Evolutionary conservation across 2,888 invertebrate genomes (phyloP).

Genomic region (Macropis europaea): DNA sequence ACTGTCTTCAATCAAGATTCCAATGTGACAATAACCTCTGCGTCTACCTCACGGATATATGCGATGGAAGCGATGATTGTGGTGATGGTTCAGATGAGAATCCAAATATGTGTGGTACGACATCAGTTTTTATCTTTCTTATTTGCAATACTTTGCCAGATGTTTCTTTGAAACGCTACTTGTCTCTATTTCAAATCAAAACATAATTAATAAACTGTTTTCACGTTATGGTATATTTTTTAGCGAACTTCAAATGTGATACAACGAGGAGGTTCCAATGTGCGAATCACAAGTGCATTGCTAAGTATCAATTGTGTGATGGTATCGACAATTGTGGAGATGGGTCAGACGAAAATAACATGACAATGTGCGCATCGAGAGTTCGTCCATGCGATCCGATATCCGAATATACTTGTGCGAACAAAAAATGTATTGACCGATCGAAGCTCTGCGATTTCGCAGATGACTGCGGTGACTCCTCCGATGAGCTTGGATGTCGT

Average conservation of each 20-base stretch:
- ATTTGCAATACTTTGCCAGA: too few relatives aligned
- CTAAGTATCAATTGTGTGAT: slow-evolving; percentile 93
- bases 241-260: slow-evolving; percentile 91
- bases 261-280: slow-evolving; percentile 93
- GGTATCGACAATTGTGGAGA: slow-evolving; percentile 96
- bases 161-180: too few relatives aligned
- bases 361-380: slow-evolving; percentile 91
- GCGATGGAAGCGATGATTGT: slow-evolving; percentile 96
- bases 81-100: slow-evolving; percentile 95
- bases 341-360: slow-evolving; percentile 97
- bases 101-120: slow-evolving; percentile 83
- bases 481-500: slow-evolving; percentile 95
- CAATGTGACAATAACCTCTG: slow-evolving; percentile 96
- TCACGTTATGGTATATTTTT: not conserved
- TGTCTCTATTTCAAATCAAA: too few relatives aligned
- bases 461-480: slow-evolving; percentile 94
- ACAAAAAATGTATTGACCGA: slow-evolving; percentile 90
- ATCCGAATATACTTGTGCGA: slow-evolving; percentile 93
- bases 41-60: slow-evolving; percentile 92
- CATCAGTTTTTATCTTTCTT: too few relatives aligned
- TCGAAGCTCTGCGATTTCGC: slow-evolving; percentile 92
- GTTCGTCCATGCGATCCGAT: slow-evolving; percentile 88
- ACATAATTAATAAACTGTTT: too few relatives aligned
- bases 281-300: slow-evolving; percentile 92
- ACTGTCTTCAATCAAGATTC: slow-evolving; percentile 94